These are phyloP conservation scores for Paraplagusia blochii DNA, from an alignment of 2,113 vertebrate genomes.

Conservation along the genomic window DNA sequence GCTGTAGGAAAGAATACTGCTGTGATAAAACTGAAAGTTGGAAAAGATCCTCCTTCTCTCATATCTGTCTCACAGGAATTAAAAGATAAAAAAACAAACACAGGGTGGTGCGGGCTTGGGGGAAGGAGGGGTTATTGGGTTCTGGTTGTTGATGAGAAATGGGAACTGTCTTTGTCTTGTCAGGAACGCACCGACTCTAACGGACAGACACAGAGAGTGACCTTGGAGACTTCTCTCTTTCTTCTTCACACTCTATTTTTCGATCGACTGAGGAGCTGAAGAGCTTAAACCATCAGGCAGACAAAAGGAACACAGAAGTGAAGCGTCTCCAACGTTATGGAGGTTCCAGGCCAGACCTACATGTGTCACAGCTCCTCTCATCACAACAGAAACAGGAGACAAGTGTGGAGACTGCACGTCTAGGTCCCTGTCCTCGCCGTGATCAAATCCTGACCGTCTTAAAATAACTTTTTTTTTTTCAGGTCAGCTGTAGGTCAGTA, in stretches of 20 bases:
- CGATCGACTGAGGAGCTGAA: slow-evolving; percentile 9
- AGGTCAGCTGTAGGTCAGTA: neutral
- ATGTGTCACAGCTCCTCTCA: slow-evolving; percentile 39
- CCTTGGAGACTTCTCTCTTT: slow-evolving; percentile 53
- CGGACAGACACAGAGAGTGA: slow-evolving; percentile 56
- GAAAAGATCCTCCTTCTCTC: slow-evolving; percentile 64
- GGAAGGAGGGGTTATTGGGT: neutral
- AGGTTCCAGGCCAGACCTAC: slow-evolving; percentile 36
- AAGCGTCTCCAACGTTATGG: slow-evolving; percentile 45
- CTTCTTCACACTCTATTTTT: slow-evolving; percentile 2
- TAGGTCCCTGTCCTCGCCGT: slow-evolving; percentile 1
- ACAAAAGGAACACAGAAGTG: slow-evolving; percentile 46
- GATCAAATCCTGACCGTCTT: neutral
- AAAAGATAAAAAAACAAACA: slow-evolving; percentile 43
- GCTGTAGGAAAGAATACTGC: slow-evolving; percentile 56
- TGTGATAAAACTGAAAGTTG: slow-evolving; percentile 58
- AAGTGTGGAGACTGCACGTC: slow-evolving; percentile 14
- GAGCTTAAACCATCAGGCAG: slow-evolving; percentile 43
- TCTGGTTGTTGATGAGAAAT: slow-evolving; percentile 65
- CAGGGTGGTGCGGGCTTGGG: too few species aligned
- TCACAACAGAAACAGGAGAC: slow-evolving; percentile 22
- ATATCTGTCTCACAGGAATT: slow-evolving; percentile 57
- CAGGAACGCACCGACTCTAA: slow-evolving; percentile 63
- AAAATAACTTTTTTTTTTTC: slow-evolving; percentile 16
- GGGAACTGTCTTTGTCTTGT: slow-evolving; percentile 66